Base-by-base conservation (phyloP, 35 echinoderm and acorn worm species). In the Chiridota heheva region DNA sequence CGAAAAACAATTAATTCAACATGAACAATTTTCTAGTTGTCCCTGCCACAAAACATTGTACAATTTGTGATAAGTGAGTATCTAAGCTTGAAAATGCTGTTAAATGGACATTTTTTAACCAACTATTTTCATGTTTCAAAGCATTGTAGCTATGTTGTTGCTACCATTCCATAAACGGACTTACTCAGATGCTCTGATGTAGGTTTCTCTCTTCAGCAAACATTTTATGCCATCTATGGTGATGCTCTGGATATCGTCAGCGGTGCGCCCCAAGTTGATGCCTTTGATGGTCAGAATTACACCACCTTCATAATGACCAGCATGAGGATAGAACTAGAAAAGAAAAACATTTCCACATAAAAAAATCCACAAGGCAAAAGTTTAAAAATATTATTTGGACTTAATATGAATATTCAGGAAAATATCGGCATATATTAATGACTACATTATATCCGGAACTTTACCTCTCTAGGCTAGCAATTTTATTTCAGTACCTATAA, bases 161-260 rank as follows among this genome's bases (percentile, higher is more conserved):
- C n/a, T n/a, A n/a, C n/a, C n/a, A n/a, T n/a, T n/a, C n/a, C n/a
- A n/a, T n/a, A n/a, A n/a, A n/a, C n/a, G n/a, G n/a, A 86, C 91
- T 85, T 70, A 96, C 92, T 96, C 64, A 53, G 82, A 60, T 29
- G 75, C 86, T 43, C 69, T 70, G 51, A 81, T 59, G 60, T 96
- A 96, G 30, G 29, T 38, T 2, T 42, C 69, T 37, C 29, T 3
- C 0, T 66, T 31, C 17, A 69, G 15, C 8, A 26, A 2, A 33
- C 92, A 96, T 8, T 39, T 29, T 29, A 86, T 51, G 32, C 83
- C 87, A 24, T 82, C 92, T 1, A 96, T 87, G 5, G 42, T 76
- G n/a, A 90, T 76, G 1, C 56, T 69, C 32, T 39, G 46, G 34
- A 96, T 86, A 44, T 96, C 55, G 34, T 41, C 51, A 27, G 57